These are phyloP conservation scores for Crocuta crocuta DNA, from an alignment of 2,113 vertebrate species.

Conservation along the genomic window DNA sequence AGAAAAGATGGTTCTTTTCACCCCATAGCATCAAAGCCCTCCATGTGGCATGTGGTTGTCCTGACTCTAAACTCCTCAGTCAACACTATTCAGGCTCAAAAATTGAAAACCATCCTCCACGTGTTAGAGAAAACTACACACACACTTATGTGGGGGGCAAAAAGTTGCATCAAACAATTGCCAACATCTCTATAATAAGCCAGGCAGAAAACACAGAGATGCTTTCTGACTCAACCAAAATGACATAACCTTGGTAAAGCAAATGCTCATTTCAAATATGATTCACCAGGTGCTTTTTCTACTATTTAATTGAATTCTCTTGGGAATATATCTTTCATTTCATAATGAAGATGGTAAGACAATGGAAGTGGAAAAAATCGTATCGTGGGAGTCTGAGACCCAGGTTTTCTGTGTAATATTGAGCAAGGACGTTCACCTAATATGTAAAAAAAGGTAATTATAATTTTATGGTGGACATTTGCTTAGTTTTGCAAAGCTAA, in stretches of 20 bases:
- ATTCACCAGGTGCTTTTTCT: neutral
- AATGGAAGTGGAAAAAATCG: neutral
- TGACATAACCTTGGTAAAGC: neutral
- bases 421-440: neutral
- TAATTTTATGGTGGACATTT: neutral
- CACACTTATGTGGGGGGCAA: neutral
- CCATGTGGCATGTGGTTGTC: too few relatives aligned
- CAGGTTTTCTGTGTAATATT: neutral
- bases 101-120: neutral
- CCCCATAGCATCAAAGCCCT: neutral
- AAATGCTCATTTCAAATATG: neutral
- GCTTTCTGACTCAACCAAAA: neutral
- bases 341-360: neutral
- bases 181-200: neutral
- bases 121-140: neutral
- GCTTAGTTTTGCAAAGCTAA: neutral
- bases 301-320: neutral
- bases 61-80: neutral
- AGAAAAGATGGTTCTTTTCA: neutral
- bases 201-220: neutral
- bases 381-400: neutral
- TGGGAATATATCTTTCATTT: neutral
- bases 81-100: neutral
- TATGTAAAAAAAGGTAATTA: neutral
- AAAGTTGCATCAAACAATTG: neutral